A percentile compares a stretch with the other conserved stretches of the same genome.
Evolutionary conservation across 2,797 vertebrate species (phyloP).

Genomic region (Apogon talboti): DNA sequence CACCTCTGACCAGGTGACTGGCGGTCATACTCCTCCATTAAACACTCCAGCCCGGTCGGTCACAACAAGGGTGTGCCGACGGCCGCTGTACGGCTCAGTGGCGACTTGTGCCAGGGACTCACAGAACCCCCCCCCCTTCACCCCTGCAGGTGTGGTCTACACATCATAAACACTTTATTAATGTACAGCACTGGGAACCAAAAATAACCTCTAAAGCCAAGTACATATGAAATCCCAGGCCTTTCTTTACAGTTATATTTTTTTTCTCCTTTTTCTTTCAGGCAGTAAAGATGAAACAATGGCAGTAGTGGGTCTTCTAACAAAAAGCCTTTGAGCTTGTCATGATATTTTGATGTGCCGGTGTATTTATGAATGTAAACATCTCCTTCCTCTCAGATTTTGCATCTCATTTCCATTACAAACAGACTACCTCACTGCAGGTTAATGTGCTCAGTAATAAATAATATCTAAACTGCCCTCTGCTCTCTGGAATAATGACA

Average conservation of each 20-base stretch:
- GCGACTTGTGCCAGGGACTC: conserved; percentile 48
- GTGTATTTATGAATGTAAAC: conserved; percentile 17
- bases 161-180: conserved; percentile 75
- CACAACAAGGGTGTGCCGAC: conserved; percentile 34
- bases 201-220: conserved; percentile 66
- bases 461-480: conserved; percentile 2
- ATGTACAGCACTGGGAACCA: conserved; percentile 56
- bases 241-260: conserved; percentile 48
- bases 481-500: conserved; percentile 16
- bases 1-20: conserved; percentile 14
- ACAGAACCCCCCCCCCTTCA: conserved; percentile 37
- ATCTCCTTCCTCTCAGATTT: conserved; percentile 18
- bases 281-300: conserved; percentile 18
- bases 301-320: conserved; percentile 7
- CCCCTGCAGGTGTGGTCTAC: conserved; percentile 73
- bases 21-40: conserved; percentile 3
- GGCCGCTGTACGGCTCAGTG: conserved; percentile 19
- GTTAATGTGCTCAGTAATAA: conserved; percentile 23
- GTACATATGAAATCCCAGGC: conserved; percentile 59
- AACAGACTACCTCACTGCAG: conserved; percentile 1
- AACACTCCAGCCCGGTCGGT: not conserved
- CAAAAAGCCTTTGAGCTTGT: conserved; percentile 28
- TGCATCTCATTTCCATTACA: conserved; percentile 2
- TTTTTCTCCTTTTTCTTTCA: conserved; percentile 36
- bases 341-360: conserved; percentile 15